Base-by-base conservation (phyloP, 2,113 vertebrate species). In the Harpagus bidentatus region DNA sequence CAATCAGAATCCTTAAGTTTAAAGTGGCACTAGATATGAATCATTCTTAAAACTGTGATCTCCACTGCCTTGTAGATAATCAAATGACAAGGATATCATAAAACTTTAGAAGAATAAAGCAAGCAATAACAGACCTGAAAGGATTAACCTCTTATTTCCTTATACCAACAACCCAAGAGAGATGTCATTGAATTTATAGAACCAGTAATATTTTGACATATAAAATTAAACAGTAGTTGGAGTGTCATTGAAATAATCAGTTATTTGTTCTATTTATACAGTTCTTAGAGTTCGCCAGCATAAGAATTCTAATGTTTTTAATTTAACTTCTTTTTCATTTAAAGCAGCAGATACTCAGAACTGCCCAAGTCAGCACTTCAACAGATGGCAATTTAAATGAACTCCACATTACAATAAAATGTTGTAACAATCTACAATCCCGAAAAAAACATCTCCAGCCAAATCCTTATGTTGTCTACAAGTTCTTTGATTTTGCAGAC, bases 391-490 rank as follows among this genome's bases (percentile, higher is more conserved):
- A 98, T 93, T 92, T 97, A 91, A 99, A 99, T 59, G 98, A 99
- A 32, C 98, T 99, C 63, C 86, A 95, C 34, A 36, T 99, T 95
- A 98, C 98, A 6, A 55, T 99, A 77, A 98, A 84, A 58, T 87
- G 98, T 88, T 99, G 99, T 97, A 95, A 84, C 88, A 95, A 94
- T 87, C 98, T 99, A 25, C 96, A 56, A 11, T 82, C 97, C 81
- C 95, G 70, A 87, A 79, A 74, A 53, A 94, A 93, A 40, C 81
- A 95, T 52, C 52, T 65, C 29, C 98, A 97, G 87, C 99, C 99
- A 25, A 98, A 97, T 94, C 97, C 99, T 56, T 99, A 99, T 6
- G 98, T 99, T 58, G 97, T 99, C 95, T 99, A 99, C 98, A 99
- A 98, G 97, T 98, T 99, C 96, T 99, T 98, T 69, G 86, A 98